phyloP scores from a whole-genome alignment of 1,140 invertebrate species.

The Cataglyphis hispanica region DNA sequence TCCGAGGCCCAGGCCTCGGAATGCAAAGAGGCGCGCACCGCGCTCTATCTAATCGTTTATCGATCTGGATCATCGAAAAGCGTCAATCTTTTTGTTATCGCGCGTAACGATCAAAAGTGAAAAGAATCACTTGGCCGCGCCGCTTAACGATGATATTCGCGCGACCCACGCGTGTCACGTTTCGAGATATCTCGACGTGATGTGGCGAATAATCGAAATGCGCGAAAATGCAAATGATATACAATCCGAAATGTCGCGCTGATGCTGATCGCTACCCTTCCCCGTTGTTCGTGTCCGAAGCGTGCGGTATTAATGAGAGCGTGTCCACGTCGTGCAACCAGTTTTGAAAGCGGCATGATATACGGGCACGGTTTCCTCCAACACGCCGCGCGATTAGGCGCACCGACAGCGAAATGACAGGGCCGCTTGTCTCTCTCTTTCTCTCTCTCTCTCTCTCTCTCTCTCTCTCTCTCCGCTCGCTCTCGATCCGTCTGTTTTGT shows the following conservation, averaged over 20 bases:
- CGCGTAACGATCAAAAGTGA: background rate
- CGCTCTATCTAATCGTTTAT: background rate
- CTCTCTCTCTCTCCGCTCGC: background rate
- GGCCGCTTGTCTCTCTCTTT: background rate
- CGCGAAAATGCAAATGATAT: constrained; percentile 18
- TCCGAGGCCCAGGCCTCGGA: background rate
- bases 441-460: constrained; percentile 19
- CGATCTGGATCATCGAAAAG: constrained; percentile 16
- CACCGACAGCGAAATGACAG: constrained; percentile 58
- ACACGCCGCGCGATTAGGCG: constrained; percentile 47
- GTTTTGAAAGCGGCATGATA: constrained; percentile 71
- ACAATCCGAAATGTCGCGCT: constrained; percentile 34
- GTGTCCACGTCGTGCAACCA: constrained; percentile 66
- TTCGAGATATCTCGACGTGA: background rate
- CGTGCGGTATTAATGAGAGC: constrained; percentile 67
- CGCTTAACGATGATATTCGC: background rate
- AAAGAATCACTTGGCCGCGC: background rate
- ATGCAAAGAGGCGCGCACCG: background rate
- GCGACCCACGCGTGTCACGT: background rate
- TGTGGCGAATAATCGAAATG: no score
- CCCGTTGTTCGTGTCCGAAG: constrained; percentile 55
- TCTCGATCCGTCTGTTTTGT: background rate
- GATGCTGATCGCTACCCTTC: background rate
- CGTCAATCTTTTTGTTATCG: background rate
- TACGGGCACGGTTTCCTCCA: constrained; percentile 62